A percentile compares a stretch with the other conserved stretches of the same genome.
Evolutionary conservation across 92 coral and sea anemone genomes (phyloP).

Genomic region (Palythoa grandis): DNA sequence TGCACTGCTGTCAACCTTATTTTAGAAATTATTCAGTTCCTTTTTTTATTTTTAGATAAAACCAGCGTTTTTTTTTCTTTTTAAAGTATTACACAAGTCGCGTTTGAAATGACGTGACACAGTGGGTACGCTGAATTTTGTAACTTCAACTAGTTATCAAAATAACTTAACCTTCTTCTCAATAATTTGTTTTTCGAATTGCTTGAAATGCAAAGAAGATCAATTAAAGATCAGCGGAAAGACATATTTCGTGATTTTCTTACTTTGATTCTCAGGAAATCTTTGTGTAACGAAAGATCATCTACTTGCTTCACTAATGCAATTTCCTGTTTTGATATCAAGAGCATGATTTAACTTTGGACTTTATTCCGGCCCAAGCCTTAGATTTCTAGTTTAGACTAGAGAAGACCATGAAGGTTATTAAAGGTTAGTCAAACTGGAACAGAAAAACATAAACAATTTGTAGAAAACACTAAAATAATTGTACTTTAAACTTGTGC

Average conservation of each 20-base stretch:
- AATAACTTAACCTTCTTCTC: not conserved
- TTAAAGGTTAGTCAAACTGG: not conserved
- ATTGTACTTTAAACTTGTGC: too few relatives aligned
- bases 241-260: not conserved
- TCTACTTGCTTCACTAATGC: constrained; percentile 14
- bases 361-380: not conserved
- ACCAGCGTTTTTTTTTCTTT: not conserved
- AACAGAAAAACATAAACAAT: not conserved
- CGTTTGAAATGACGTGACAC: constrained; percentile 2
- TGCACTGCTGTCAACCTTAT: not conserved
- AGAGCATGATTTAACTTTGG: not conserved
- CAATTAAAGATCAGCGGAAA: not conserved
- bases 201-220: not conserved
- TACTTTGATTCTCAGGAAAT: not conserved
- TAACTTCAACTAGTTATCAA: not conserved
- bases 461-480: not conserved
- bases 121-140: not conserved
- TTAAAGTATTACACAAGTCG: not conserved
- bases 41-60: not conserved
- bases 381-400: not conserved
- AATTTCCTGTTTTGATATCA: not conserved
- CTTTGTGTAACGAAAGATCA: not conserved
- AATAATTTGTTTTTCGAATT: not conserved
- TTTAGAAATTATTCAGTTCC: not conserved
- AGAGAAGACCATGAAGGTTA: not conserved